Evolutionary conservation across 2,113 vertebrate species (phyloP).

Genomic region (Lepus timidus): DNA sequence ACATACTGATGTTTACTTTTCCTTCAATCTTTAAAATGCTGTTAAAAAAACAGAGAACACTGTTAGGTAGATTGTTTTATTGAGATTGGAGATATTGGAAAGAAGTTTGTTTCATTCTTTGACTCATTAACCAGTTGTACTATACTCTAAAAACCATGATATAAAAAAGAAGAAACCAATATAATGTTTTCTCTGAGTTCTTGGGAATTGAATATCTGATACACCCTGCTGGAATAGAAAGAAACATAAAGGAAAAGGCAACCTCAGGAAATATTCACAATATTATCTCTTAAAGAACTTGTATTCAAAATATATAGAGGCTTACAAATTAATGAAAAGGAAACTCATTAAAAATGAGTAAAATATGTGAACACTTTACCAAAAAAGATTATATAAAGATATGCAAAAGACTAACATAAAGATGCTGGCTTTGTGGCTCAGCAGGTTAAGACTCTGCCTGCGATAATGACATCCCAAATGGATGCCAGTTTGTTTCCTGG

Average conservation of each 20-base stretch:
- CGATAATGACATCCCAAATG: no score
- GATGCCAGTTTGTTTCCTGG: no score
- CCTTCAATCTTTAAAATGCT: conserved; percentile 18
- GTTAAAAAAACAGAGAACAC: neutral
- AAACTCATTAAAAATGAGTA: neutral
- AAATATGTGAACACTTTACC: neutral
- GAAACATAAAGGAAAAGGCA: neutral
- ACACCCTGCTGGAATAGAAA: neutral
- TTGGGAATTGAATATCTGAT: neutral
- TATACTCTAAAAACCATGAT: neutral
- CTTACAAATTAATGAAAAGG: neutral
- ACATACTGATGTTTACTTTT: neutral
- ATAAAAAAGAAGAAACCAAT: neutral
- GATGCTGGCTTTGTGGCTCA: no score
- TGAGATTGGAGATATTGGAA: neutral
- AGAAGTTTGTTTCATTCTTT: conserved; percentile 1
- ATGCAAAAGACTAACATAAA: neutral
- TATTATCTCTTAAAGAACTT: neutral
- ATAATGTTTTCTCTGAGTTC: neutral
- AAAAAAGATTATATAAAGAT: neutral
- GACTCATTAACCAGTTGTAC: conserved; percentile 17
- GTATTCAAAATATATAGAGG: neutral
- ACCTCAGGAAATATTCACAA: neutral
- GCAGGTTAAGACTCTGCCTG: no score
- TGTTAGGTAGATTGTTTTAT: conserved; percentile 34